Evolutionary conservation across 92 coral and sea anemone genomes (phyloP).

Genomic region (Porites cylindrica): DNA sequence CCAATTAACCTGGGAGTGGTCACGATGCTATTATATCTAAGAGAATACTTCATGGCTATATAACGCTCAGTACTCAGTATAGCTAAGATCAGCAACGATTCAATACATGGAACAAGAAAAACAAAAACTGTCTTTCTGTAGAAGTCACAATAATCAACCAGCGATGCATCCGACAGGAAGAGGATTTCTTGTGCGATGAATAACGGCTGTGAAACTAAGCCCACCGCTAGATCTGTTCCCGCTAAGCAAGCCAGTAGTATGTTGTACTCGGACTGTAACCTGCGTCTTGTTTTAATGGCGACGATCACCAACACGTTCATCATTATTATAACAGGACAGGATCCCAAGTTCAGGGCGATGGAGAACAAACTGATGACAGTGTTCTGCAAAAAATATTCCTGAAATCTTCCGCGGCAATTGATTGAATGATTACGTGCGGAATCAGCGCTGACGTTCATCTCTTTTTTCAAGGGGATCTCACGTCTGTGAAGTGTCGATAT

Average conservation of each 20-base stretch:
- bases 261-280: slow-evolving; percentile 16
- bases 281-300: slow-evolving; percentile 19
- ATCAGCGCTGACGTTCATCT: too few relatives aligned
- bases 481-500: too few relatives aligned
- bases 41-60: slow-evolving; percentile 2
- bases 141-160: background rate
- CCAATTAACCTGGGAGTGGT: background rate
- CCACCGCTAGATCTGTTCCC: slow-evolving; percentile 24
- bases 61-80: slow-evolving; percentile 4
- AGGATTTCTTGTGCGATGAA: slow-evolving; percentile 15
- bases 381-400: background rate
- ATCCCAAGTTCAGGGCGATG: background rate
- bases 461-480: too few relatives aligned
- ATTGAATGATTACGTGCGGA: too few relatives aligned
- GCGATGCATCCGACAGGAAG: background rate
- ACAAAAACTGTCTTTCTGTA: background rate
- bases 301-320: slow-evolving; percentile 23
- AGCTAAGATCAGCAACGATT: background rate
- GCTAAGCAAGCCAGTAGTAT: slow-evolving; percentile 24
- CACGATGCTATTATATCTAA: background rate
- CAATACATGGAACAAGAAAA: background rate
- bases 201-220: background rate
- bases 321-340: slow-evolving; percentile 11
- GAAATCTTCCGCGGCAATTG: background rate
- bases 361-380: background rate